Percentiles rank a stretch among this genome's conserved stretches.
These are phyloP conservation scores for Esox niger DNA, from an alignment of 2,113 vertebrate genomes.

Conservation along the genomic window DNA sequence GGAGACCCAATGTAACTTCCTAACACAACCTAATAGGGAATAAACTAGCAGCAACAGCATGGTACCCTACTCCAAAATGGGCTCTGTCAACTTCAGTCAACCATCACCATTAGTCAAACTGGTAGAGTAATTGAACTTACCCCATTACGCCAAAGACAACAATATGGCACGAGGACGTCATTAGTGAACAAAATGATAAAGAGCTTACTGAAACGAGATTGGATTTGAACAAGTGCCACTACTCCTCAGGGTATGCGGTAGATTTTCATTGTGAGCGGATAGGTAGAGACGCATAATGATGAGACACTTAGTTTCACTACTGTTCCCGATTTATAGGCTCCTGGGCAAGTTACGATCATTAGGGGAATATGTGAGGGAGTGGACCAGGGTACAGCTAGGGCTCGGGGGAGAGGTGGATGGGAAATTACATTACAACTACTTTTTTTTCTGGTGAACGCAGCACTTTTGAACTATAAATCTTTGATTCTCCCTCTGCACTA, in stretches of 20 bases:
- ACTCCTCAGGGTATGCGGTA: slow-evolving; percentile 44
- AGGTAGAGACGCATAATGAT: slow-evolving; percentile 62
- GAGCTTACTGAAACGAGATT: slow-evolving; percentile 59
- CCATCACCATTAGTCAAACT: slow-evolving; percentile 55
- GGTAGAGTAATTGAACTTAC: slow-evolving; percentile 57
- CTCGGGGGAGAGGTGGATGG: slow-evolving; percentile 18
- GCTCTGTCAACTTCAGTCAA: slow-evolving; percentile 46
- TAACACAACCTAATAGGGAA: slow-evolving; percentile 35
- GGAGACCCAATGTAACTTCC: slow-evolving; percentile 3
- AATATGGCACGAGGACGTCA: slow-evolving; percentile 44
- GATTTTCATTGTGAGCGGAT: slow-evolving; percentile 41
- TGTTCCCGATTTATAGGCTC: slow-evolving; percentile 65
- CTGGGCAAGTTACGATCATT: slow-evolving; percentile 62
- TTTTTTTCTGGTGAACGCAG: slow-evolving; percentile 48
- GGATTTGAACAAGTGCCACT: slow-evolving; percentile 60
- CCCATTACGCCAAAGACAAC: slow-evolving; percentile 59
- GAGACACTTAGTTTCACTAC: slow-evolving; percentile 59
- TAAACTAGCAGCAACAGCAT: slow-evolving; percentile 30
- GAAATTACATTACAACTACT: slow-evolving; percentile 46
- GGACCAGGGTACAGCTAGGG: slow-evolving; percentile 51
- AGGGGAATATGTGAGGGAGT: slow-evolving; percentile 50
- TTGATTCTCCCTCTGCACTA: slow-evolving; percentile 48
- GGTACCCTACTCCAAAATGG: slow-evolving; percentile 35
- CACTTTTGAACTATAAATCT: slow-evolving; percentile 65
- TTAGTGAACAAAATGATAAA: slow-evolving; percentile 54